These are phyloP conservation scores for Nipponacmea schrenckii DNA, from an alignment of 2,888 invertebrate genomes.

Conservation along the genomic window DNA sequence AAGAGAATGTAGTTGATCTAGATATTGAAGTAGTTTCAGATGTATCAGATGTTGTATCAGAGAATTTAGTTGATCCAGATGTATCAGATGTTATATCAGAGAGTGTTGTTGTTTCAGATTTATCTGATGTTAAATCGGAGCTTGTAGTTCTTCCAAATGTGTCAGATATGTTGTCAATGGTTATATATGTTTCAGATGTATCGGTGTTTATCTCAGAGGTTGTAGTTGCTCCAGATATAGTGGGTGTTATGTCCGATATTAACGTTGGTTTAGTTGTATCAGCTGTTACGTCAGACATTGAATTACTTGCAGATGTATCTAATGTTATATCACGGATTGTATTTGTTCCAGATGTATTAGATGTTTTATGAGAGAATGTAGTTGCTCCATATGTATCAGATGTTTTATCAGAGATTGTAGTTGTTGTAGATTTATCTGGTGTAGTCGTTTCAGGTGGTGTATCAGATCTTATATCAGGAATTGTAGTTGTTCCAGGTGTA, in stretches of 20 bases:
- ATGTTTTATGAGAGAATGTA: neutral
- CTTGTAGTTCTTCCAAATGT: neutral
- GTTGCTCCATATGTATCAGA: too few species aligned
- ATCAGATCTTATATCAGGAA: neutral
- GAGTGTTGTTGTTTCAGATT: too few species aligned
- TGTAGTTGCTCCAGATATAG: neutral
- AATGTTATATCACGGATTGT: neutral
- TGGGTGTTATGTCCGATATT: neutral
- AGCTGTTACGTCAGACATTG: too few species aligned
- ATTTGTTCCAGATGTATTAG: neutral
- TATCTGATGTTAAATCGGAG: neutral
- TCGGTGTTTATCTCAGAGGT: neutral
- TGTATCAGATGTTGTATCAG: neutral
- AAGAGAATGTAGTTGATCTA: too few species aligned
- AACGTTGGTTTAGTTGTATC: neutral
- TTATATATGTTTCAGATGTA: neutral
- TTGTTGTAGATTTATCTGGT: neutral
- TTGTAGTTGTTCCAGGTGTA: too few species aligned
- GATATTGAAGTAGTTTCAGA: too few species aligned
- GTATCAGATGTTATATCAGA: too few species aligned
- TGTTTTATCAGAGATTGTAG: neutral
- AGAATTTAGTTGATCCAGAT: neutral
- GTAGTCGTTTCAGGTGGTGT: neutral
- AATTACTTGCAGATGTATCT: neutral
- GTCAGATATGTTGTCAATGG: neutral